Evolutionary conservation across 2,797 vertebrate genomes (phyloP), one percentile per base, ranked within the genome.

Genomic region (Gymnodraco acuticeps): DNA sequence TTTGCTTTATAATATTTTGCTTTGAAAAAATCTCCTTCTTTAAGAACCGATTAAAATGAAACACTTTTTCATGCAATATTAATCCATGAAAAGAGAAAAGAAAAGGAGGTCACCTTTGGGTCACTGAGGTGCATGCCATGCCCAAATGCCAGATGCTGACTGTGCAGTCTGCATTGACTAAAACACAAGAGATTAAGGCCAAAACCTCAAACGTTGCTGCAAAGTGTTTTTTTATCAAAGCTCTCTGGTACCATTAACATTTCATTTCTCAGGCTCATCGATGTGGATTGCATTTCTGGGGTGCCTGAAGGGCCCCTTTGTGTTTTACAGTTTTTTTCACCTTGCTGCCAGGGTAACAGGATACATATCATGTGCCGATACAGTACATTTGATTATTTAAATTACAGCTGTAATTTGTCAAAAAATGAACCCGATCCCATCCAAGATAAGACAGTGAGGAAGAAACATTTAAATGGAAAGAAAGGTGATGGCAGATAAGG

Each of bases 211-310:
- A 79, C 81, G 70, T n/a, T 63, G 71, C 72, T 64, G 73, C 60
- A 61, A 64, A 85, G 64, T 85, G 79, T 78, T 86, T 85, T 27
- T 71, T 87, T 65, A 85, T 87, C 77, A 71, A 17, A 51, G 5
- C 42, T 68, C 74, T 73, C 58, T 70, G 58, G 64, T 75, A 51
- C 48, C 52, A 54, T 52, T n/a, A 48, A n/a, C 46, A 8, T 50
- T 68, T 62, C 79, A 55, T 50, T 58, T 11, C 72, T 75, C 76
- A n/a, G 20, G 65, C 73, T 85, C 80, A 87, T 77, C 82, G 80
- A 79, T 83, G 62, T 83, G 48, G 73, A 75, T 77, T 85, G 75
- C 64, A 74, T 83, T 86, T 82, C 77, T 69, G 41, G 17, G 17
- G 53, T 59, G 77, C 50, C 53, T 76, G 51, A 85, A 71, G 2